These are phyloP conservation scores for Eunapius fragilis DNA, from an alignment of 37 sponge, comb jelly and placozoan species.

Conservation along the genomic window DNA sequence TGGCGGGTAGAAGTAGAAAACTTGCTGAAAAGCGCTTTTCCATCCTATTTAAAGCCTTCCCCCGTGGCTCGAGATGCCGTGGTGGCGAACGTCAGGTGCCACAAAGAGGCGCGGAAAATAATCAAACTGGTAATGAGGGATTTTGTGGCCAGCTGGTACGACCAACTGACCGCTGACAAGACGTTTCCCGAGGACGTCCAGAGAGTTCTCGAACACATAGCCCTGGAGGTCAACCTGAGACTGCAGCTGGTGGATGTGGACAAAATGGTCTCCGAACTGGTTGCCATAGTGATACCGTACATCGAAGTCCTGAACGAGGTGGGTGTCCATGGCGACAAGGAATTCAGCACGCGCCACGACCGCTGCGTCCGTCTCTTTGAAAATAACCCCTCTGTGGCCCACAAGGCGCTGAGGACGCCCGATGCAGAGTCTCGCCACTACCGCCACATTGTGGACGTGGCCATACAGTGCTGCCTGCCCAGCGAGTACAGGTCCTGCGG, in stretches of 20 bases:
- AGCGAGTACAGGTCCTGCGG: conserved; percentile 43
- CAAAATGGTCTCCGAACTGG: conserved; percentile 29
- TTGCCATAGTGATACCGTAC: conserved; percentile 48
- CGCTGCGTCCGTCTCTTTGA: conserved; percentile 55
- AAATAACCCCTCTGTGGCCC: conserved; percentile 21
- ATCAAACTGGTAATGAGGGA: conserved; percentile 68
- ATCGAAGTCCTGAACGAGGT: conserved; percentile 60
- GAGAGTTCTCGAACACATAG: conserved; percentile 55
- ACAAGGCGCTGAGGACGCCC: conserved; percentile 42
- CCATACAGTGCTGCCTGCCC: conserved; percentile 55
- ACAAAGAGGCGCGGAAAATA: conserved; percentile 71
- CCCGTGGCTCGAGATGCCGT: background rate
- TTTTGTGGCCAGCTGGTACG: conserved; percentile 62
- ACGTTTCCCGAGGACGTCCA: conserved; percentile 60
- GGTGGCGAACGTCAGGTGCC: conserved; percentile 7
- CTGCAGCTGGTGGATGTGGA: conserved; percentile 42
- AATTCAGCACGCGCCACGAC: conserved; percentile 44
- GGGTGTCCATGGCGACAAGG: conserved; percentile 23
- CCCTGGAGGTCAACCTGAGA: conserved; percentile 48
- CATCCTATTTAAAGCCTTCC: background rate
- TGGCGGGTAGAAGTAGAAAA: conserved; percentile 3
- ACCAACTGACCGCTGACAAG: conserved; percentile 30
- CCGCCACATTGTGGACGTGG: conserved; percentile 43
- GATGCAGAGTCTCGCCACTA: conserved; percentile 41
- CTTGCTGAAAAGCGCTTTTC: background rate